phyloP scores from a whole-genome alignment of 2,113 vertebrate species.

The Notarius quadriscutis region DNA sequence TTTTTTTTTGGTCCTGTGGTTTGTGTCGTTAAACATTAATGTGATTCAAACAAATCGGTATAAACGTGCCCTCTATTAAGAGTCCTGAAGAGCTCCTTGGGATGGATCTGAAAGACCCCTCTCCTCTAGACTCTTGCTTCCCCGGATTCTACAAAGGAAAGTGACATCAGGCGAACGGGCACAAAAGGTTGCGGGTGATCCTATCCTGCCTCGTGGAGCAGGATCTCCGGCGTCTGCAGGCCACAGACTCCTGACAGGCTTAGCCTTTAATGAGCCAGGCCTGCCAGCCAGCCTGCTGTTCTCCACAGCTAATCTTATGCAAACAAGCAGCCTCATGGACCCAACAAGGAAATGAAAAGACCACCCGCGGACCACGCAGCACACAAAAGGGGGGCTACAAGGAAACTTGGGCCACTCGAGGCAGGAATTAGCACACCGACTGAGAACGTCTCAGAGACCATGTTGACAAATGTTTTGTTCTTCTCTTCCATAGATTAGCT shows the following conservation, averaged over 20 bases:
- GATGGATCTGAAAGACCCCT: not conserved
- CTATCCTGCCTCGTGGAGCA: not conserved
- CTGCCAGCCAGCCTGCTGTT: constrained; percentile 40
- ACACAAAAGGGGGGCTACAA: constrained; percentile 50
- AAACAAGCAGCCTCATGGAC: constrained; percentile 64
- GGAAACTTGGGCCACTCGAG: constrained; percentile 21
- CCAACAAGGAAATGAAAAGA: constrained; percentile 67
- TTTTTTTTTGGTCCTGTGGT: not conserved
- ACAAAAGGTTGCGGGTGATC: constrained; percentile 1
- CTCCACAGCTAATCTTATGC: constrained; percentile 59
- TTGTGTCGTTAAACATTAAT: not conserved
- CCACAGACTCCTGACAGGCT: constrained; percentile 46
- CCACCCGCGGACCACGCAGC: constrained; percentile 62
- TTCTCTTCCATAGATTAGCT: not conserved
- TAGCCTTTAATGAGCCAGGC: constrained; percentile 54
- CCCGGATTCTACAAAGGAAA: not conserved
- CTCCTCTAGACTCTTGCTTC: not conserved
- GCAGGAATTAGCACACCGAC: constrained; percentile 55
- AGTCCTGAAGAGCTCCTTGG: not conserved
- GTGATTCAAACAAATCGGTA: not conserved
- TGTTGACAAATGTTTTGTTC: constrained; percentile 38
- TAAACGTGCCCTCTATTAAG: not conserved
- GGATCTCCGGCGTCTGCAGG: constrained; percentile 11
- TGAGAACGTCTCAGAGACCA: constrained; percentile 11
- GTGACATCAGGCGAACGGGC: not conserved